Base-by-base conservation (phyloP, 1,140 invertebrate genomes). In the Wasmannia auropunctata region DNA sequence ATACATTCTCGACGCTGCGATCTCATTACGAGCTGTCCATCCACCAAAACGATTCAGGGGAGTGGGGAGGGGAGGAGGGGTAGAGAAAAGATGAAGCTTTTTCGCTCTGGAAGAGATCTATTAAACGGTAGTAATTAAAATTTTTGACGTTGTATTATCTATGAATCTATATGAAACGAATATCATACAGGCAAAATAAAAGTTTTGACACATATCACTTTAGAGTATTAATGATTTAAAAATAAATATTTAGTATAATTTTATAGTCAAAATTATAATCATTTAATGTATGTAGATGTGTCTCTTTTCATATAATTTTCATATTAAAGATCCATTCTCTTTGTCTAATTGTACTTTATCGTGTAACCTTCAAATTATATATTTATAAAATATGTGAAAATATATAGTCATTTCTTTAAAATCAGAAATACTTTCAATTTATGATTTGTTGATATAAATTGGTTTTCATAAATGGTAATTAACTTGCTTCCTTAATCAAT, bases 11-110 rank as follows among this genome's bases (percentile, higher is more conserved):
- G 19, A 77, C 58, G 58, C 19, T 77, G 19, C 75, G 40, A 77
- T 63, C 75, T 77, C 75, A 77, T 77, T 77, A 77, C 56, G 37
- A 77, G 56, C 75, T 43, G 75, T 77, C 56, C 56, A 77, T 77
- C 58, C 37, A 19, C 16, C 10, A 8, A 31, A 77, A 16, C 40
- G 40, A 22, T 63, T 63, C 3, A 25, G 10, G 1, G 6, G 22
- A 31, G 6, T 14, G 28, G 10, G 16, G 31, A 19, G 1, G 11
- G 16, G 1, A 28, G 11, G 11, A 28, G 6, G 31, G 19, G 11
- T n/a, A n/a, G 6, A 11, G 25, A 49, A 46, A 2, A 76, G 16
- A n/a, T n/a, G n/a, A 22, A 63, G 28, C 25, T 63, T 49, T 77
- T 77, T 77, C 25, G 19, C 56, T 5, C 22, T 62, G 25, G 16